Evolutionary conservation across 2,888 invertebrate species (phyloP).

Genomic region (Bembecia ichneumoniformis): DNA sequence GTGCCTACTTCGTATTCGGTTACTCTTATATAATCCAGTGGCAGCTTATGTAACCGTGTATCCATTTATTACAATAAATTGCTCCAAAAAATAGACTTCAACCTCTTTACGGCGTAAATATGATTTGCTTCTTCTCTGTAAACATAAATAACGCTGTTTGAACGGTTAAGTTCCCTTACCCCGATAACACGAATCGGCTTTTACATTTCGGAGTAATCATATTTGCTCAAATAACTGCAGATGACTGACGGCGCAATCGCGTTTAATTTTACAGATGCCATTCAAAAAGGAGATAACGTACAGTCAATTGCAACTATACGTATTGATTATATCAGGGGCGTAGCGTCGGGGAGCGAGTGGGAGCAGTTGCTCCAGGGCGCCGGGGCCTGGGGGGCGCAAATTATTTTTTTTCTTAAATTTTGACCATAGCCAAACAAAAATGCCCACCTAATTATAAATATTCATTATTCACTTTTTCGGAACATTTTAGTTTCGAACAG

Average conservation of each 20-base stretch:
- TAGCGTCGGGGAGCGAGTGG: too few relatives aligned
- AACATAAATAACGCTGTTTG: conserved; percentile 40
- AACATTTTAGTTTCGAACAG: too few relatives aligned
- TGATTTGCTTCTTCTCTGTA: conserved; percentile 42
- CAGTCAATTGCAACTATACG: too few relatives aligned
- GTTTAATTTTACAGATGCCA: not conserved
- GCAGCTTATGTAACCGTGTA: conserved; percentile 10
- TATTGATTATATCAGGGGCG: too few relatives aligned
- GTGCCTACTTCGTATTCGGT: too few relatives aligned
- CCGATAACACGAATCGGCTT: conserved; percentile 53
- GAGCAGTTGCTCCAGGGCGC: too few relatives aligned
- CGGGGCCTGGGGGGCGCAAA: too few relatives aligned
- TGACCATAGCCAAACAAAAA: too few relatives aligned
- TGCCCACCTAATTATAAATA: too few relatives aligned
- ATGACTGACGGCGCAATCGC: conserved; percentile 23
- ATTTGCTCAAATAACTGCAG: conserved; percentile 30
- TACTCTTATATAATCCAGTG: too few relatives aligned
- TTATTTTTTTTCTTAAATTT: too few relatives aligned
- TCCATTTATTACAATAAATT: conserved; percentile 37
- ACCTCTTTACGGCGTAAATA: conserved; percentile 30
- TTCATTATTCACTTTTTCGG: too few relatives aligned
- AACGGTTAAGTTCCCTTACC: conserved; percentile 19
- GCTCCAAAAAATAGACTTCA: conserved; percentile 29
- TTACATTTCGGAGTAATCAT: conserved; percentile 41
- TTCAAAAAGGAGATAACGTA: not conserved